Evolutionary conservation across 1,140 invertebrate species (phyloP), one percentile per base, ranked within the genome.

Genomic region (Bombus huntii): DNA sequence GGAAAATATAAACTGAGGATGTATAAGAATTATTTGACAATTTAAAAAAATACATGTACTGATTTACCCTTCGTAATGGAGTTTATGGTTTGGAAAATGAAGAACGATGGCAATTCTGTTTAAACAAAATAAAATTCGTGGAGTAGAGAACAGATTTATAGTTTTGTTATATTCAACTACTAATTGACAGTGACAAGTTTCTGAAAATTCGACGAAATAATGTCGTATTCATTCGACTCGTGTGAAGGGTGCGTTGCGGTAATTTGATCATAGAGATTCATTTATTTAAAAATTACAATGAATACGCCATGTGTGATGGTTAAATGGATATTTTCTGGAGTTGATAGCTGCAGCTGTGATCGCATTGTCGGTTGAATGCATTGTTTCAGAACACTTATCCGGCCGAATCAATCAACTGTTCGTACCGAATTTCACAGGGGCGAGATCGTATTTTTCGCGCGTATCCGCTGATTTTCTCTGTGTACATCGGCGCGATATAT

Each of bases 281-380:
- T 72, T 85, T 72, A 47, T 73, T 72, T 71, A 78, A 78, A 77
- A 78, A 71, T 4, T 25, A 25, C 22, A 66, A 73, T 83, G 25
- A 82, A 75, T 47, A 44, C 34, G 47, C 28, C 8, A 13, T 5
- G n/a, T 4, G 12, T 22, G 13, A 47, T 18, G 65, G 62, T 31
- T n/a, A 22, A 57, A 47, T 42, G 62, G 15, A n/a, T 42, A 83
- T 71, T 59, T 80, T 72, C 34, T 62, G 66, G 9, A 39, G 34
- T 42, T 31, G 42, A 34, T 65, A 72, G 39, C 47, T 28, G 68
- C 28, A 62, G 59, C 22, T 42, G 57, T 57, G 65, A 44, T 83
- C 65, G 65, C 13, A 65, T 85, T 85, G 83, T 39, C 66, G 18
- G 28, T 6, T 71, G 53, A 84, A 62, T 34, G 77, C 75, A 79